These are phyloP conservation scores for Emydocephalus ijimae DNA, from an alignment of 2,113 vertebrate genomes.

Conservation along the genomic window DNA sequence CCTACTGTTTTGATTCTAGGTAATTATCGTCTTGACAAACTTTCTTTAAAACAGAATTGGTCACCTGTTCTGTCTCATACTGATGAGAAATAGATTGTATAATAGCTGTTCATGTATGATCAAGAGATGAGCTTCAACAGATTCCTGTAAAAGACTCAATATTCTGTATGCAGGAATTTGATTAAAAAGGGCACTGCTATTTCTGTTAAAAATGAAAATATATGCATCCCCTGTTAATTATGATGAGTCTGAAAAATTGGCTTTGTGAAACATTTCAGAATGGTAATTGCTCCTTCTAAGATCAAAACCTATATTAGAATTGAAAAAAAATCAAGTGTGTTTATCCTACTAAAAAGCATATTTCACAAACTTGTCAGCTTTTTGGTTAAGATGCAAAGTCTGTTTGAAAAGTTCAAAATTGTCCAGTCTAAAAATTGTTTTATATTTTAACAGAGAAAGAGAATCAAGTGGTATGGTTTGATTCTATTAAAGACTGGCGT, in stretches of 20 bases:
- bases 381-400: background rate
- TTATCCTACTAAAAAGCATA: background rate
- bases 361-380: background rate
- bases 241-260: background rate
- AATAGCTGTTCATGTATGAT: background rate
- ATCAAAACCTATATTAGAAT: background rate
- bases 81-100: background rate
- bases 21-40: no score
- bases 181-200: background rate
- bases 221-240: background rate
- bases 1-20: background rate
- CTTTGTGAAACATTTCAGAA: background rate
- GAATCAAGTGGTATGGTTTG: conserved; percentile 78
- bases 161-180: background rate
- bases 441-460: conserved; percentile 46
- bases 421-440: background rate
- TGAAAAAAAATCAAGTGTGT: background rate
- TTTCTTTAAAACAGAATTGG: background rate
- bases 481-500: conserved; percentile 77
- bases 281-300: background rate
- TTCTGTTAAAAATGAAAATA: background rate
- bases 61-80: background rate
- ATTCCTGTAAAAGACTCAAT: background rate
- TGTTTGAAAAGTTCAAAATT: background rate
- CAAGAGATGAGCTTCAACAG: background rate